These are phyloP conservation scores for Heteromormyrus szaboi DNA, from an alignment of 2,797 vertebrate genomes.

Conservation along the genomic window DNA sequence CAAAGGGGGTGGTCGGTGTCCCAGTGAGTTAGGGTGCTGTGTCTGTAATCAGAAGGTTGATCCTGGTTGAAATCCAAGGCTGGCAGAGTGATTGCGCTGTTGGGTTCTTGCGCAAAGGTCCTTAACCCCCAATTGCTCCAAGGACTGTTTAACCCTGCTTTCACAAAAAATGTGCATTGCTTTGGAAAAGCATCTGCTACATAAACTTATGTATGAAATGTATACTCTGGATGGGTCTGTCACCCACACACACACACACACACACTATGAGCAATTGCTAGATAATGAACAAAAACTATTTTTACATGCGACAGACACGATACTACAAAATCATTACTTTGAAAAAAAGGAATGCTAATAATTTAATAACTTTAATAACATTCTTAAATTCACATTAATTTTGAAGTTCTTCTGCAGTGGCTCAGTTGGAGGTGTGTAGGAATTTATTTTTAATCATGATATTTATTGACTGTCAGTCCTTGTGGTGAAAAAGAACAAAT, in stretches of 20 bases:
- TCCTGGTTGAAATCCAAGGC: not conserved
- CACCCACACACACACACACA: not conserved
- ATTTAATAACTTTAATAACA: not conserved
- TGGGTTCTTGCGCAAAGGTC: not conserved
- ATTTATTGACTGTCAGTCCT: conserved; percentile 1
- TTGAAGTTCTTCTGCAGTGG: not conserved
- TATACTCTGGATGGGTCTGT: not conserved
- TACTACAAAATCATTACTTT: not conserved
- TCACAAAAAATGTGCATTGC: not conserved
- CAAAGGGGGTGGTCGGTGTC: not conserved
- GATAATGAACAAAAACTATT: not conserved
- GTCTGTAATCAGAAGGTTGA: not conserved
- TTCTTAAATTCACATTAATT: not conserved
- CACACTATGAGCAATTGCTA: not conserved
- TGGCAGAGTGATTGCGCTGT: not conserved
- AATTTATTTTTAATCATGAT: not conserved
- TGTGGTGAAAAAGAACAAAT: conserved; percentile 2
- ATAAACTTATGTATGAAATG: not conserved
- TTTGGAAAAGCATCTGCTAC: not conserved
- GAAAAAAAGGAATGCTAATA: not conserved
- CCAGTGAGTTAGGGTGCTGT: not conserved
- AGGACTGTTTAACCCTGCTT: not conserved
- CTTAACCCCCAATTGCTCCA: not conserved
- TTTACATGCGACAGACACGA: not conserved
- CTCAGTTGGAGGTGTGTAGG: not conserved